Base-by-base conservation (phyloP, 2,888 invertebrate genomes). In the Torymus aiolomorphi region DNA sequence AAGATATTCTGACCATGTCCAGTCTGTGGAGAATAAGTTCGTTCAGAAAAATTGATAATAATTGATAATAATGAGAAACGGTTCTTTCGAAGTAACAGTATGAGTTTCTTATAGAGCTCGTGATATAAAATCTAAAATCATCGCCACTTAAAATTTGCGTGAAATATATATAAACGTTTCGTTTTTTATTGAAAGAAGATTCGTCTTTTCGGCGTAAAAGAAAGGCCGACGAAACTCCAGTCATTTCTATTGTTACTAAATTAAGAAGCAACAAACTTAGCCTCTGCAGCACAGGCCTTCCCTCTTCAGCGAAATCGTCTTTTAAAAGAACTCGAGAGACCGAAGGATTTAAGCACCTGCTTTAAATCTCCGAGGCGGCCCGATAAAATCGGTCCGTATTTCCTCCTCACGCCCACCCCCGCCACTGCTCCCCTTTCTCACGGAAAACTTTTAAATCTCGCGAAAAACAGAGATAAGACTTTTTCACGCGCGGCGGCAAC, bases 391-490 rank as follows among this genome's bases (percentile, higher is more conserved):
- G 74, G 52, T 74, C 59, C 59, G 13, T 31, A 1, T 31, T 31
- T 31, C 31, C 24, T n/a, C 18, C 14, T 12, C 13, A n/a, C 24
- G n/a, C 24, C 13, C 51, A 16, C 49, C 24, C 2, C 11, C 51
- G 0, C 8, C 8, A 2, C 31, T 31, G 5, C 8, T 31, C 31
- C 31, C 11, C n/a, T 13, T 31, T 24, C 62, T 16, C 2, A 11
- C 51, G 66, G 42, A 61, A 61, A 81, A 81, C 76, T 81, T 81
- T 81, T 81, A 79, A 81, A 78, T 81, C 78, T 75, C 66, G 70
- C 74, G 78, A 76, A 76, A 81, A 76, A 78, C 61, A 76, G 73
- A 76, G 81, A 76, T 81, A 81, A 72, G 78, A 78, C 78, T 81
- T 81, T 80, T 61, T 65, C 59, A 20, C 51, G 56, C 49, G 24